Percentiles rank a stretch among this genome's conserved stretches.
Evolutionary conservation across 1,140 invertebrate genomes (phyloP).

Genomic region (Sycophaga agraensis): DNA sequence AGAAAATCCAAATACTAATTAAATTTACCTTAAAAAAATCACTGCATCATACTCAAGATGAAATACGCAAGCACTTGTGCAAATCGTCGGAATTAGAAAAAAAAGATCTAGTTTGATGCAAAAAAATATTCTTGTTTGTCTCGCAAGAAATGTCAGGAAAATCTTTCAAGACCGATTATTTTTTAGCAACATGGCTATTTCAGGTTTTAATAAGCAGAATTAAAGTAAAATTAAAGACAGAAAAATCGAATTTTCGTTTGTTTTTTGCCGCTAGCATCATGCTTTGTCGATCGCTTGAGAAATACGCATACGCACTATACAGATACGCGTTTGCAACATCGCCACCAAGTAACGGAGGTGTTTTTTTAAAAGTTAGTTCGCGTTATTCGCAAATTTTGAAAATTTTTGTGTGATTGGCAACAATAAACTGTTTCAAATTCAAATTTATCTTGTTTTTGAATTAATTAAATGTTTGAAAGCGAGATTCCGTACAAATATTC

Average conservation of each 20-base stretch:
- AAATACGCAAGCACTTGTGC: conserved; percentile 8
- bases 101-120: background rate
- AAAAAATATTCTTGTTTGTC: background rate
- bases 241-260: background rate
- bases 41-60: background rate
- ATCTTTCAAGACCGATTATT: background rate
- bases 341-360: conserved; percentile 3
- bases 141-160: background rate
- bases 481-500: too few species aligned
- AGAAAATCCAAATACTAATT: too few species aligned
- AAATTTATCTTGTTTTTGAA: too few species aligned
- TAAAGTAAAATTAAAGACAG: background rate
- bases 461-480: too few species aligned
- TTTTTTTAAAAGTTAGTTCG: conserved; percentile 15
- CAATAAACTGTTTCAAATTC: conserved; percentile 11
- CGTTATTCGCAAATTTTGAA: conserved; percentile 3
- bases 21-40: background rate
- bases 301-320: conserved; percentile 21
- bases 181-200: background rate
- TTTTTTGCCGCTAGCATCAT: conserved; percentile 5
- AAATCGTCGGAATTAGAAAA: conserved; percentile 9
- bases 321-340: conserved; percentile 15
- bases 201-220: background rate
- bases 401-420: background rate
- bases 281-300: conserved; percentile 12